Conservation (phyloP, 2,113 vertebrate genomes). For the Erythrolamprus reginae region DNA sequence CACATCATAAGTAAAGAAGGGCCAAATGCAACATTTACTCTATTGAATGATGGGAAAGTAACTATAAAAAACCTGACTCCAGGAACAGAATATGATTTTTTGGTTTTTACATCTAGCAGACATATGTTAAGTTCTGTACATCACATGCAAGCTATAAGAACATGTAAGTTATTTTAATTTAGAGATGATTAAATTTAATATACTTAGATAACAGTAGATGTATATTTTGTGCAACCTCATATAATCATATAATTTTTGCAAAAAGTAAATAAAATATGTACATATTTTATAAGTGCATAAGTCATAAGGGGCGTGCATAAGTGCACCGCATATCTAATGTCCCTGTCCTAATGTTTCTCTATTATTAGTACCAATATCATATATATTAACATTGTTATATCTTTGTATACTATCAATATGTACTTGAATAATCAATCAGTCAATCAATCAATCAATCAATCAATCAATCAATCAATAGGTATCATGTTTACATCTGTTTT, state of each 20-base stretch:
- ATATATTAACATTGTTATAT: no score
- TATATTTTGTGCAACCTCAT: neutral
- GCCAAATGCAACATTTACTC: constrained; percentile 49
- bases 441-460: no score
- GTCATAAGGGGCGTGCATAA: no score
- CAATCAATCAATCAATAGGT: no score
- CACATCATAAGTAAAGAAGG: constrained; percentile 49
- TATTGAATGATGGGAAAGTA: constrained; percentile 56
- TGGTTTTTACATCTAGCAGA: constrained; percentile 69
- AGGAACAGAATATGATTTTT: constrained; percentile 74
- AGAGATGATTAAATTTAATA: neutral
- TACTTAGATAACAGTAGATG: neutral
- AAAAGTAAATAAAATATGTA: no score
- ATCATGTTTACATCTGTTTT: neutral
- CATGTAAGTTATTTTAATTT: constrained; percentile 68
- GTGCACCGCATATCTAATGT: no score
- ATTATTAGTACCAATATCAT: no score
- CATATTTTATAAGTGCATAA: no score
- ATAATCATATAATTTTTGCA: neutral
- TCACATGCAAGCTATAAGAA: constrained; percentile 68
- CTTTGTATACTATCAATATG: no score
- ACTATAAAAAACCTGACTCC: constrained; percentile 68
- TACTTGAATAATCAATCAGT: no score
- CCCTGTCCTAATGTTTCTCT: no score
- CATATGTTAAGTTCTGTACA: constrained; percentile 67